Evolutionary conservation across 2,888 invertebrate species (phyloP).

Genomic region (Anaspis maculata): DNA sequence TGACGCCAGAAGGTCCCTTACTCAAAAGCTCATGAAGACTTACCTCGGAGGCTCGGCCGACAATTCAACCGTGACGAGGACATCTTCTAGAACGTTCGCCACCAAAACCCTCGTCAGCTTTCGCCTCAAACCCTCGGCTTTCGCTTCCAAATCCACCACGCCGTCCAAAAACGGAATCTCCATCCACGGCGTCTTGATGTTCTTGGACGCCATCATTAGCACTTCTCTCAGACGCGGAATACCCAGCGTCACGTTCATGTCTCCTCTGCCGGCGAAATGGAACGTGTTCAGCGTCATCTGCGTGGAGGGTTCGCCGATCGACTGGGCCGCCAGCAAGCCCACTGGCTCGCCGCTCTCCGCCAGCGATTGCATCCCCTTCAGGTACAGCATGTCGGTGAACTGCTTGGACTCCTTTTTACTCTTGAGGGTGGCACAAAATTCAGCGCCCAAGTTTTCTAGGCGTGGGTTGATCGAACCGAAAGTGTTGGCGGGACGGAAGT

Average conservation of each 20-base stretch:
- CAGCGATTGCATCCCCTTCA: constrained; percentile 69
- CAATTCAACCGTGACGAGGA: constrained; percentile 51
- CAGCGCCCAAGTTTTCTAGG: constrained; percentile 58
- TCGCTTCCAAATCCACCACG: constrained; percentile 43
- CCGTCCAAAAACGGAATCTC: constrained; percentile 72
- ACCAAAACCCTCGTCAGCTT: constrained; percentile 72
- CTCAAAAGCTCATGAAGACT: no score
- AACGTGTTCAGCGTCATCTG: constrained; percentile 99
- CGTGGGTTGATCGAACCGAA: constrained; percentile 82
- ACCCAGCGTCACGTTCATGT: constrained; percentile 99
- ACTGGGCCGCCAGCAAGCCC: constrained; percentile 92
- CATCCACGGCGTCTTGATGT: constrained; percentile 93
- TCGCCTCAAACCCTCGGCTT: constrained; percentile 61
- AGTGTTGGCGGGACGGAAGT: constrained; percentile 63
- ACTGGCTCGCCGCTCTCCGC: constrained; percentile 94
- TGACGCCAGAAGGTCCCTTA: no score
- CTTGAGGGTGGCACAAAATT: constrained; percentile 44
- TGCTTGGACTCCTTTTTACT: constrained; percentile 14
- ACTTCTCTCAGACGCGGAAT: constrained; percentile 96
- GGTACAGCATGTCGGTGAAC: constrained; percentile 63
- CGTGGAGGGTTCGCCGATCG: constrained; percentile 97
- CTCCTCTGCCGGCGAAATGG: constrained; percentile 98
- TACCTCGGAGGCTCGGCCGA: constrained; percentile 47
- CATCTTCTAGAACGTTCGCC: constrained; percentile 67
- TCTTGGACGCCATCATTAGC: constrained; percentile 89